Percentiles rank a stretch among this genome's conserved stretches.
Conservation (phyloP, 2,888 invertebrate species). For the Sepioteuthis lessoniana region DNA sequence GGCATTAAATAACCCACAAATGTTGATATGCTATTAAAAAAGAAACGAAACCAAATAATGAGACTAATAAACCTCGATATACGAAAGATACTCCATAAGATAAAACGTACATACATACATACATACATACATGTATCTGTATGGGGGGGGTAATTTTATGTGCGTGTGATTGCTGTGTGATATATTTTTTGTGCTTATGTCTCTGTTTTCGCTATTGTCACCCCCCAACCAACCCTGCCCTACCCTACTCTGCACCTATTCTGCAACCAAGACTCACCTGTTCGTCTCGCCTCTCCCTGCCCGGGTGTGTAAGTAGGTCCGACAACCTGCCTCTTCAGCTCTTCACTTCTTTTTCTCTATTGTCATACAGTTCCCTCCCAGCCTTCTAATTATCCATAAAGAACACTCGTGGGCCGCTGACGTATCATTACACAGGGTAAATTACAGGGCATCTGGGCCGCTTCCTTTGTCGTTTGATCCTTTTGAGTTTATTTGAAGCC, state of each 20-base stretch:
- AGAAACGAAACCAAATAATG: too few species aligned
- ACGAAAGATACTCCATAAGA: too few species aligned
- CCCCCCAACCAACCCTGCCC: too few species aligned
- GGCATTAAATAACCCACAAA: too few species aligned
- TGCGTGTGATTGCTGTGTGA: background rate
- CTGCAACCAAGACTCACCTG: background rate
- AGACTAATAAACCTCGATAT: too few species aligned
- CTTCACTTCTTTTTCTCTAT: background rate
- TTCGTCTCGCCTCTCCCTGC: background rate
- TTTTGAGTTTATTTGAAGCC: background rate
- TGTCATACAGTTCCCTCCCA: background rate
- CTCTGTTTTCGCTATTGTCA: too few species aligned
- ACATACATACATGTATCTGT: too few species aligned
- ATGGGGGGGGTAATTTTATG: too few species aligned
- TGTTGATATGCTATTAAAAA: too few species aligned
- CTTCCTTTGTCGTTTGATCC: background rate
- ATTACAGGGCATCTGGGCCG: background rate
- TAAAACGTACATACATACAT: too few species aligned
- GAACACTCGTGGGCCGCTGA: slow-evolving; percentile 2
- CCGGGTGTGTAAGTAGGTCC: background rate
- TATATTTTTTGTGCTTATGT: background rate
- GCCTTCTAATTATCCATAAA: background rate
- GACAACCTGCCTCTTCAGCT: slow-evolving; percentile 7
- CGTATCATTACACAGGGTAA: background rate
- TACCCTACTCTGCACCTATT: background rate